These are phyloP conservation scores for Lepus oiostolus DNA, from an alignment of 2,797 vertebrate genomes.

Conservation along the genomic window DNA sequence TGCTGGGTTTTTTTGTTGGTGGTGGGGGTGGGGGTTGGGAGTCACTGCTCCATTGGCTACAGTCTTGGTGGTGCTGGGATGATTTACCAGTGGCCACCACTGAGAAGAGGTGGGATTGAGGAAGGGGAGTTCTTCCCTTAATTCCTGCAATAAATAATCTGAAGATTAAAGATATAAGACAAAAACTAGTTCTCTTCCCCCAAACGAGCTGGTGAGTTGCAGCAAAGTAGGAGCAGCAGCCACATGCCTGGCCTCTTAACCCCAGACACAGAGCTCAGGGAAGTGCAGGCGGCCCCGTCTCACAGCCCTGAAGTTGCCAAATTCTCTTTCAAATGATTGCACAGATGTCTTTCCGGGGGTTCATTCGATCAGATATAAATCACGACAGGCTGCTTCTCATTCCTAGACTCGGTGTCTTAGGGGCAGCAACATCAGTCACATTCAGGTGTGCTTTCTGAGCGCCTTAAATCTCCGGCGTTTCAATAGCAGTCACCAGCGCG, in stretches of 20 bases:
- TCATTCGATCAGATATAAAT: conserved; percentile 41
- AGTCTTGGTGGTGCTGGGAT: background rate
- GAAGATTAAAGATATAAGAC: conserved; percentile 51
- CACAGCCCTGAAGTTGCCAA: conserved; percentile 52
- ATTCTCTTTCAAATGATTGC: conserved; percentile 65
- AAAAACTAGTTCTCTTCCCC: conserved; percentile 31
- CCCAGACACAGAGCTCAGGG: background rate
- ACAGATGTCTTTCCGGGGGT: conserved; percentile 66
- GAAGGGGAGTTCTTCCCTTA: background rate
- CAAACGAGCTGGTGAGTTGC: background rate
- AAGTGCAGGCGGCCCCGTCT: rapidly evolving
- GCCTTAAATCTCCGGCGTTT: conserved; percentile 26
- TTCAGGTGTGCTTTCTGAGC: conserved; percentile 45
- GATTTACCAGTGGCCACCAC: background rate
- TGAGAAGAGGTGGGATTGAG: background rate
- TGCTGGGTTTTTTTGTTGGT: background rate
- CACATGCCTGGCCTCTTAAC: background rate
- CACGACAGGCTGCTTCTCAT: conserved; percentile 22
- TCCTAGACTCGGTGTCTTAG: background rate
- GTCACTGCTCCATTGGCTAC: background rate
- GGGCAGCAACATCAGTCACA: conserved; percentile 61
- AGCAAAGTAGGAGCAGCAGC: background rate
- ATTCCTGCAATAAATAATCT: background rate
- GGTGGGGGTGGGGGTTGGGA: background rate
- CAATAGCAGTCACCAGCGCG: background rate